Base-by-base conservation (phyloP, 2,888 invertebrate genomes). In the Bursaphelenchus okinawaensis region DNA sequence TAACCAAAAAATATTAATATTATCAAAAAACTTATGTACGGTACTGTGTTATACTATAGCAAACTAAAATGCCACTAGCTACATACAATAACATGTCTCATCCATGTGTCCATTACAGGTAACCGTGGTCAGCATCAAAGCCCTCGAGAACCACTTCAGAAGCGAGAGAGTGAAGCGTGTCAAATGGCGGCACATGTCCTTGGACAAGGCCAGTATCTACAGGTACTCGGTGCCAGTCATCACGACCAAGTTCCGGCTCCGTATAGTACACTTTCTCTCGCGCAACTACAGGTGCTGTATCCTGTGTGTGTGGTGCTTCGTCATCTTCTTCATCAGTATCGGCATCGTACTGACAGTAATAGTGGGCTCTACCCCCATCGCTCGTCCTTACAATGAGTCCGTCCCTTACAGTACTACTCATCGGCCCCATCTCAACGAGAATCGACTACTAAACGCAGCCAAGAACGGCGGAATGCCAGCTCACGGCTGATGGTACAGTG, bases 161-260 rank as follows among this genome's bases (percentile, higher is more conserved):
- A 66, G 58, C 51, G 70, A 73, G 23, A 22, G 59, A 9, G 67
- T 74, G 8, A 58, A 61, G 23, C 73, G 71, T 12, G 74, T 71
- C 20, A 71, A 71, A 51, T 71, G 73, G 74, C 60, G 74, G 9
- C 74, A 72, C 56, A 31, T 67, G 26, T 72, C 72, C 19, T 26
- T 66, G 16, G 73, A 68, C 28, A 54, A 57, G 23, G 64, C 71
- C 8, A 65, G 66, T 40, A 64, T 72, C 28, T 72, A 72, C 51
- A 62, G 62, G 22, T 72, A 72, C 56, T 75, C 74, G 19, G 68
- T 72, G 22, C 72, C 72, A 6, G 64, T 72, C 12, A 75, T 72
- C 22, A 72, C 74, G 7, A 75, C 72, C 8, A 75, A 75, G 54
- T 72, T 72, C 31, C 72, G 75, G 6, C 61, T 72, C 12, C 58